These are phyloP conservation scores for Spea multiplicata DNA, from an alignment of 2,113 vertebrate genomes.

Conservation along the genomic window DNA sequence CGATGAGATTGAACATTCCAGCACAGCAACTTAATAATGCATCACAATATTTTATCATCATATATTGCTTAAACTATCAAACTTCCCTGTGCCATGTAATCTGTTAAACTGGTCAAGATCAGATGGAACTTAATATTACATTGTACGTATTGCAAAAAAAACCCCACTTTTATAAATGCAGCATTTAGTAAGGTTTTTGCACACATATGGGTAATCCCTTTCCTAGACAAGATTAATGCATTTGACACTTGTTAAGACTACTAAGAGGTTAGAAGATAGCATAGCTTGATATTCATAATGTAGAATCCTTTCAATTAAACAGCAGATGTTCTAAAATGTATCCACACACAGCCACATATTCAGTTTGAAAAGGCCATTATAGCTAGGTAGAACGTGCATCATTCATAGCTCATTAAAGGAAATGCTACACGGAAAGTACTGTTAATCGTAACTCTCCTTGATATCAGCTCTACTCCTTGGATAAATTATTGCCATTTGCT, in stretches of 20 bases:
- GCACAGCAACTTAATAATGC: too few species aligned
- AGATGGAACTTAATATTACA: too few species aligned
- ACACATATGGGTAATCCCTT: neutral
- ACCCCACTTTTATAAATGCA: neutral
- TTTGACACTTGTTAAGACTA: constrained; percentile 9
- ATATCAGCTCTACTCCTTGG: neutral
- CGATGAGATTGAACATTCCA: too few species aligned
- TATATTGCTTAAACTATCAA: too few species aligned
- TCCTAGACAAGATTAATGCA: neutral
- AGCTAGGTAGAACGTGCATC: constrained; percentile 10
- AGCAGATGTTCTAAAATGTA: constrained; percentile 30
- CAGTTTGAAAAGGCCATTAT: constrained; percentile 14
- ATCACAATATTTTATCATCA: too few species aligned
- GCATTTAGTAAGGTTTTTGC: neutral
- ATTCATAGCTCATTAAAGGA: constrained; percentile 12
- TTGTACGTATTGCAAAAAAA: neutral
- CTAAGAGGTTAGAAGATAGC: constrained; percentile 8
- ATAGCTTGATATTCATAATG: constrained; percentile 17
- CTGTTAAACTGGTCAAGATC: too few species aligned
- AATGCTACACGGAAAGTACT: constrained; percentile 1
- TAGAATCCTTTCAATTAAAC: constrained; percentile 36
- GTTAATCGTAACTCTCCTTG: constrained; percentile 13
- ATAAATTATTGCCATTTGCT: neutral
- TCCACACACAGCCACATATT: constrained; percentile 10
- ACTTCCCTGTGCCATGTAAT: too few species aligned